phyloP scores from a whole-genome alignment of 2,113 vertebrate genomes.

The Prietella phreatophila region DNA sequence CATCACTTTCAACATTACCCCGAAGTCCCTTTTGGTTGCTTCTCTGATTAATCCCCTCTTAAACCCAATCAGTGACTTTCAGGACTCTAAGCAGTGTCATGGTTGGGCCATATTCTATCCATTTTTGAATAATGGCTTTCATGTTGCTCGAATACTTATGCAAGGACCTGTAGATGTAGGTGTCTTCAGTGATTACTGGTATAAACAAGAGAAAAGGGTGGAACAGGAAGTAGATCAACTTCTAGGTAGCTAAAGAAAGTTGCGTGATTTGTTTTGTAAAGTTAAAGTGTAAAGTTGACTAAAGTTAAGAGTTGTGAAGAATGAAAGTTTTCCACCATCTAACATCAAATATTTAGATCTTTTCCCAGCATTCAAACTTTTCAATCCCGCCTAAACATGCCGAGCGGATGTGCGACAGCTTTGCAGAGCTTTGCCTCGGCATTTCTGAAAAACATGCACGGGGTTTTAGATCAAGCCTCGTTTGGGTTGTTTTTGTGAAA shows the following conservation, averaged over 20 bases:
- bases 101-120: not conserved
- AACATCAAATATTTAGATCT: not conserved
- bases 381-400: not conserved
- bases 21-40: not conserved
- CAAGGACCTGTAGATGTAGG: not conserved
- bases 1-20: not conserved
- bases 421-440: constrained; percentile 2
- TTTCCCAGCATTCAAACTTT: not conserved
- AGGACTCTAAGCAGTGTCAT: not conserved
- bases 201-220: not conserved
- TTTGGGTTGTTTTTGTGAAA: constrained; percentile 37
- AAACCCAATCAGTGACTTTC: not conserved
- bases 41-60: not conserved
- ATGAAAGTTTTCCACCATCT: not conserved
- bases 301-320: not conserved
- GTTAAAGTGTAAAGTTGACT: not conserved
- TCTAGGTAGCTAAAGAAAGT: not conserved
- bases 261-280: not conserved
- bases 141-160: not conserved
- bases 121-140: not conserved
- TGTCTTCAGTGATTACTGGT: not conserved
- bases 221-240: not conserved
- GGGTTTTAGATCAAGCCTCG: constrained; percentile 43
- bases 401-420: not conserved
- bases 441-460: constrained; percentile 24